Conservation (phyloP, 1,140 invertebrate species). For the Adoxophyes honmai region DNA sequence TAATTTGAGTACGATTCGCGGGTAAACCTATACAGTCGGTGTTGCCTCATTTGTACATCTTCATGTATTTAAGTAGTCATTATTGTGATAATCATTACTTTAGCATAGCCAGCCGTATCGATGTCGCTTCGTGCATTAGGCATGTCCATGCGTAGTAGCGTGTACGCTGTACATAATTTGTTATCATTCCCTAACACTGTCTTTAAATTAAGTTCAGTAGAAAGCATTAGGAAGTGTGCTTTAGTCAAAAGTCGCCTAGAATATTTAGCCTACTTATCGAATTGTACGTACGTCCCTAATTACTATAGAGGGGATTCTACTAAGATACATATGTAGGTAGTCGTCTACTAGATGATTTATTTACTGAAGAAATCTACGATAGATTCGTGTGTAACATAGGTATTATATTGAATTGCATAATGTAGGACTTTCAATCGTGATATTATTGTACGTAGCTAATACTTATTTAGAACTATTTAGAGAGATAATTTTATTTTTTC, state of each 20-base stretch:
- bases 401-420: slow-evolving; percentile 16
- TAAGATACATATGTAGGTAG: slow-evolving; percentile 6
- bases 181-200: neutral
- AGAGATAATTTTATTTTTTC: slow-evolving; percentile 49
- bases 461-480: slow-evolving; percentile 48
- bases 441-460: slow-evolving; percentile 37
- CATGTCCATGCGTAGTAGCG: neutral
- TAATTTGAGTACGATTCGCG: slow-evolving; percentile 39
- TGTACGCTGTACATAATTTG: neutral
- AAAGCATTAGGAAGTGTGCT: slow-evolving; percentile 23
- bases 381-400: neutral
- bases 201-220: neutral
- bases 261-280: slow-evolving; percentile 32
- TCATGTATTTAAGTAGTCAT: slow-evolving; percentile 52
- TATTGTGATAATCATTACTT: slow-evolving; percentile 68
- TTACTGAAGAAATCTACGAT: slow-evolving; percentile 1
- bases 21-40: slow-evolving; percentile 42
- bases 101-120: slow-evolving; percentile 37
- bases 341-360: slow-evolving; percentile 2
- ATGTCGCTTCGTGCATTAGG: slow-evolving; percentile 29
- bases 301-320: neutral
- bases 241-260: slow-evolving; percentile 30
- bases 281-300: neutral
- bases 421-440: slow-evolving; percentile 46
- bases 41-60: slow-evolving; percentile 52